These are phyloP conservation scores for Tamias sibiricus DNA, from an alignment of 2,113 vertebrate genomes.

Conservation along the genomic window DNA sequence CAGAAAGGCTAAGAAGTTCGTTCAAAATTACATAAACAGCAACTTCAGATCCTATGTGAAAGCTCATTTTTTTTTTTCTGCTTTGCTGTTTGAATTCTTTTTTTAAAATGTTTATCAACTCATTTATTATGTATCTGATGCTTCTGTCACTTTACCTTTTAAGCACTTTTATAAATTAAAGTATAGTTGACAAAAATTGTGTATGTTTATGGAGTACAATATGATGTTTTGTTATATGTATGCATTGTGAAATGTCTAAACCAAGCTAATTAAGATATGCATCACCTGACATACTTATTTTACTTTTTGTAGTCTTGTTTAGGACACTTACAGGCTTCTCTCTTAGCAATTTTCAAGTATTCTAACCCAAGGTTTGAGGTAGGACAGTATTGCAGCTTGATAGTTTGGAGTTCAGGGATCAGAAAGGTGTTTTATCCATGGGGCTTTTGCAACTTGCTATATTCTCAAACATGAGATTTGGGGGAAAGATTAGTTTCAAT, in stretches of 20 bases:
- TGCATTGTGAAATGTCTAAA: neutral
- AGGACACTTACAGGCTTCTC: neutral
- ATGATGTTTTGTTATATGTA: neutral
- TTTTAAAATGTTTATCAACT: neutral
- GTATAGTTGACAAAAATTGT: neutral
- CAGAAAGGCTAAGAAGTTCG: neutral
- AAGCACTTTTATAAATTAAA: neutral
- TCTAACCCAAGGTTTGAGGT: neutral
- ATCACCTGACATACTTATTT: neutral
- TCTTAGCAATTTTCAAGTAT: neutral
- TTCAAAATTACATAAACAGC: neutral
- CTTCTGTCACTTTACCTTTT: neutral
- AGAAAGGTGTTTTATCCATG: neutral
- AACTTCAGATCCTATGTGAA: neutral
- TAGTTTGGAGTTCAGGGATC: neutral
- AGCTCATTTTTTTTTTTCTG: neutral
- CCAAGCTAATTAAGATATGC: neutral
- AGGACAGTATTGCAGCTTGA: neutral
- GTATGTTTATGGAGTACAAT: neutral
- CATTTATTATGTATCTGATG: neutral
- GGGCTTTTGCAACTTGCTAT: constrained; percentile 13
- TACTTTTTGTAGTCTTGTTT: neutral
- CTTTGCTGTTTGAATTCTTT: neutral
- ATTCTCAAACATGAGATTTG: constrained; percentile 28
- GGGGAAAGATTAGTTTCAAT: constrained; percentile 31